Base-by-base conservation (phyloP, 1,140 invertebrate genomes). In the Eumaeus atala region DNA sequence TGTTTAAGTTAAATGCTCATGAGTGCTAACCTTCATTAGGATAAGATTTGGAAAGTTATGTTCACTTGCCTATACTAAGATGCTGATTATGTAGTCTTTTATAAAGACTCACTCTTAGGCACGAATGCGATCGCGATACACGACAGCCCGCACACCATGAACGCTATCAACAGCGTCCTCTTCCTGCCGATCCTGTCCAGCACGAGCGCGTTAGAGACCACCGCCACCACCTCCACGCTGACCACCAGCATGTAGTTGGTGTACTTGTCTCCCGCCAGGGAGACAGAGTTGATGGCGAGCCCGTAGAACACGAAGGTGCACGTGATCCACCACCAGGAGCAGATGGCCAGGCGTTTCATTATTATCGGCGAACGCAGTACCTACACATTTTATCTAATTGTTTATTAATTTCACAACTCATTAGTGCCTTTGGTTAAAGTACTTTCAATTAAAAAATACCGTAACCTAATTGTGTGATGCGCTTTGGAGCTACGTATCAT, bases 251-350 rank as follows among this genome's bases (percentile, higher is more conserved):
- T 92, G 66, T 93, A 94, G 74, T 93, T 93, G 9, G 90, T 82
- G 74, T 94, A 94, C 63, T 90, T 89, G 67, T 94, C 90, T 4
- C 93, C 93, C 10, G 91, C 90, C 17, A 96, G 84, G 35, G 93
- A 88, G 8, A 93, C 93, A 0, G 94, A 92, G 73, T 95, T 95
- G 40, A 95, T 89, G 8, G 93, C 94, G 6, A 96, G 77, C 0
- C 94, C 95, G 74, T 95, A 96, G 77, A 95, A 96, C 4, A 95
- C 90, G 66, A 95, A 92, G 0, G 91, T 89, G 61, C 90, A 90
- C 1, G 92, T 89, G 1, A 92, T 79, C 93, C 92, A 95, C 78
- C 90, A 94, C 76, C 92, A 90, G 44, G 88, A 90, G 58, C 92
- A 91, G 14, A 90, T 89, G 4, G 76, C 79, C 12, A 86, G 51